Percentiles rank a stretch among this genome's conserved stretches.
phyloP scores from a whole-genome alignment of 2,888 invertebrate genomes.

The Aleiodes alternator region DNA sequence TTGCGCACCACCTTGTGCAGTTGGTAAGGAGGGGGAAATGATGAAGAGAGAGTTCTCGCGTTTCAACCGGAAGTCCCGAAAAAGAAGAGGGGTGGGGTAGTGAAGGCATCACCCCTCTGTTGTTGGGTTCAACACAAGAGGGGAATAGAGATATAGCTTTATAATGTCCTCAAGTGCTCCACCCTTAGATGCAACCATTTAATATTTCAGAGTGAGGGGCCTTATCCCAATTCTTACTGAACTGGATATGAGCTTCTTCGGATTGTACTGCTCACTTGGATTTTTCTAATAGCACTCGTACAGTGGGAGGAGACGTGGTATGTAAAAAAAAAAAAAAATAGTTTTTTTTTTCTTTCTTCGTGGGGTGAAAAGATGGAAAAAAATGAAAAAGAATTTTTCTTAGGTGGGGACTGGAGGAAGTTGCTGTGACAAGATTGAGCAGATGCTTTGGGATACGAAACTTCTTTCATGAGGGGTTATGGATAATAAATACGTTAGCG shows the following conservation, averaged over 20 bases:
- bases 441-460: conserved; percentile 40
- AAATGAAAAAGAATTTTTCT: conserved; percentile 35
- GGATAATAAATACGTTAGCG: conserved; percentile 41
- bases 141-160: conserved; percentile 63
- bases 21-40: conserved; percentile 20
- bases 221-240: conserved; percentile 47
- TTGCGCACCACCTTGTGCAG: conserved; percentile 30
- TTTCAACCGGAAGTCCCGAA: conserved; percentile 73
- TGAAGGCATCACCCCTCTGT: conserved; percentile 60
- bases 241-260: conserved; percentile 33
- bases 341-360: conserved; percentile 18
- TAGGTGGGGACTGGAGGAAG: conserved; percentile 24
- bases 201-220: conserved; percentile 57
- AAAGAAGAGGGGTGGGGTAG: conserved; percentile 36
- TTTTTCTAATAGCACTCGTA: conserved; percentile 25
- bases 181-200: conserved; percentile 67
- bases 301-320: conserved; percentile 30
- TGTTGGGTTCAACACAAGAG: conserved; percentile 16
- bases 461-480: conserved; percentile 24
- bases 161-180: conserved; percentile 72
- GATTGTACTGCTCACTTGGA: conserved; percentile 70
- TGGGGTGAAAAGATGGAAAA: conserved; percentile 36
- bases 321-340: conserved; percentile 35
- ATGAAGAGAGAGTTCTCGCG: conserved; percentile 63
- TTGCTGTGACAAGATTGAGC: conserved; percentile 41